A percentile compares a stretch with the other conserved stretches of the same genome.
Evolutionary conservation across 2,888 invertebrate species (phyloP).

Genomic region (Uloborus plumipes): DNA sequence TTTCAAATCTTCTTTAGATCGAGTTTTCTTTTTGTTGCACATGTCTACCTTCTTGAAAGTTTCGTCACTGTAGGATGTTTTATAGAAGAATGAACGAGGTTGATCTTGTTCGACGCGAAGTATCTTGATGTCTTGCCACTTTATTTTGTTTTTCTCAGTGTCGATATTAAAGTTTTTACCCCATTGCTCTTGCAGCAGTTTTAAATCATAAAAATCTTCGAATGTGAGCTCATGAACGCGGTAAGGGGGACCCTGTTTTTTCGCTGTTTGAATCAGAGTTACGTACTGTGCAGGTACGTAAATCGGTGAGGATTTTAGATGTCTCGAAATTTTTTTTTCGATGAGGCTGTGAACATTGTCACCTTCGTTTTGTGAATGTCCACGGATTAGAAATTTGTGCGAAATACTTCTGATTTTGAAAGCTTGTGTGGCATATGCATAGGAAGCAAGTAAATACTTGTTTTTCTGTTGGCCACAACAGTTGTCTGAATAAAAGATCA

Average conservation of each 20-base stretch:
- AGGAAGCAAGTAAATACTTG: slow-evolving; percentile 2
- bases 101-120: no score
- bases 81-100: no score
- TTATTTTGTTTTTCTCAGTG: no score
- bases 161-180: no score
- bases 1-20: no score
- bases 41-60: no score
- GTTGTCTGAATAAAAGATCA: slow-evolving; percentile 12
- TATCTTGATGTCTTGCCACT: no score
- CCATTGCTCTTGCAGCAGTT: no score
- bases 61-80: no score
- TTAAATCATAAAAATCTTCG: no score
- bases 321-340: slow-evolving; percentile 6
- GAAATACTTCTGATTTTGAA: neutral
- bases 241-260: neutral
- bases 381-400: slow-evolving; percentile 9
- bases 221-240: neutral
- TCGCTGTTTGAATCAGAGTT: neutral
- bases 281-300: slow-evolving; percentile 1
- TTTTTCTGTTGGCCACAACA: slow-evolving; percentile 16
- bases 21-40: no score
- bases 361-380: slow-evolving; percentile 5
- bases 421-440: neutral
- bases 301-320: slow-evolving; percentile 2
- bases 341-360: slow-evolving; percentile 1